These are phyloP conservation scores for Macrophya annulata DNA, from an alignment of 2,888 invertebrate species.

Conservation along the genomic window DNA sequence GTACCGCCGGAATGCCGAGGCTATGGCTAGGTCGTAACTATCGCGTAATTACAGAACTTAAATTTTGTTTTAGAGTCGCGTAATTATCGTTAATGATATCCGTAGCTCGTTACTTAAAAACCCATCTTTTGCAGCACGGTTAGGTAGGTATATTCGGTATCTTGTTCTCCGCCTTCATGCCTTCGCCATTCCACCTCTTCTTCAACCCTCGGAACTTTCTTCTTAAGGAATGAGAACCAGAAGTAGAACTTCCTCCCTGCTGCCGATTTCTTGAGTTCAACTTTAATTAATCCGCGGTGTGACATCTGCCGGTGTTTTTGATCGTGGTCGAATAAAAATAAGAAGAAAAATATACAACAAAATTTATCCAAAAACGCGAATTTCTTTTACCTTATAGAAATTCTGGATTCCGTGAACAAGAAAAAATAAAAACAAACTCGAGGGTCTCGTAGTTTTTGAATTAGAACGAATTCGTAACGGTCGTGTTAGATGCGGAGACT, in stretches of 20 bases:
- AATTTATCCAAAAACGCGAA: neutral
- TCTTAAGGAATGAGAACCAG: neutral
- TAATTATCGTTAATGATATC: slow-evolving; percentile 72
- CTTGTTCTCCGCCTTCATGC: neutral
- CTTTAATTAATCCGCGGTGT: slow-evolving; percentile 23
- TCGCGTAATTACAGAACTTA: slow-evolving; percentile 74
- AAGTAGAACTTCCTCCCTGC: neutral
- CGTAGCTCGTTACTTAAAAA: slow-evolving; percentile 63
- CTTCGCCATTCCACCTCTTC: neutral
- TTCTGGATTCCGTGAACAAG: neutral
- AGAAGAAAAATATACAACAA: neutral
- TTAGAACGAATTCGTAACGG: neutral
- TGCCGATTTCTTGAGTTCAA: neutral
- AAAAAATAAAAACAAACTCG: neutral
- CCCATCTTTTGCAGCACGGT: slow-evolving; percentile 54
- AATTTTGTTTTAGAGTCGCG: slow-evolving; percentile 70
- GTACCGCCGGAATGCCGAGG: neutral
- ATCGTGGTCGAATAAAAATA: neutral
- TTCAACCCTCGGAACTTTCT: neutral
- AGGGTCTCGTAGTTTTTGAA: neutral
- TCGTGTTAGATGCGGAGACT: too few species aligned
- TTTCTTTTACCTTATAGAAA: neutral
- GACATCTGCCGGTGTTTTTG: slow-evolving; percentile 23
- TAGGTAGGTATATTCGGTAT: slow-evolving; percentile 1
- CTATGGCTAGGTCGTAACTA: slow-evolving; percentile 69